Conservation (phyloP, 2,797 vertebrate genomes). For the Cephalopachus bancanus region DNA sequence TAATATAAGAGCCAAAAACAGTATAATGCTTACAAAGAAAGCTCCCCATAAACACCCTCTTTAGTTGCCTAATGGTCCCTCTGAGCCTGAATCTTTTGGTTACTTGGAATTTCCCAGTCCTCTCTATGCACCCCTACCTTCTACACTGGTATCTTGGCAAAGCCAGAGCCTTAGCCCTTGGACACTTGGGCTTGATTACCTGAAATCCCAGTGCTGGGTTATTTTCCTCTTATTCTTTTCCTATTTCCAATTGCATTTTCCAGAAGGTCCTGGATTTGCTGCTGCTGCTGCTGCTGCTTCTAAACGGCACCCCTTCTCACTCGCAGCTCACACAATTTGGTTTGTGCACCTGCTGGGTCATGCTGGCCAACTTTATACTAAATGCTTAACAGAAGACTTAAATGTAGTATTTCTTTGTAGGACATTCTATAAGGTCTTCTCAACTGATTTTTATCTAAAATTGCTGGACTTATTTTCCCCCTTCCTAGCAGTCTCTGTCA, state of each 20-base stretch:
- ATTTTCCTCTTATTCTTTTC: neutral
- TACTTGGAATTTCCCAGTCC: neutral
- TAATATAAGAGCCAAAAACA: neutral
- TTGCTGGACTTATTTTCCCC: neutral
- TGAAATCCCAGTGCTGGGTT: neutral
- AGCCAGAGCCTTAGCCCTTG: neutral
- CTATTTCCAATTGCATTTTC: neutral
- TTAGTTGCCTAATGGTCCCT: neutral
- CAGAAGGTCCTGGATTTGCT: neutral
- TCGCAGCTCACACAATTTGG: neutral
- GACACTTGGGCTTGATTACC: neutral
- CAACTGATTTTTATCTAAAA: slow-evolving; percentile 59
- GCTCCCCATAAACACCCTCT: neutral
- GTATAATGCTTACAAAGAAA: neutral
- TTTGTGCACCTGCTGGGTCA: neutral
- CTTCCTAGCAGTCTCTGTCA: slow-evolving; percentile 17
- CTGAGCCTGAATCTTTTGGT: neutral
- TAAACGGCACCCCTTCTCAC: neutral
- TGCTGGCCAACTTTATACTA: slow-evolving; percentile 26
- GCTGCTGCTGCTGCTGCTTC: neutral
- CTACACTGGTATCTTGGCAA: neutral
- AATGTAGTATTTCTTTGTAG: slow-evolving; percentile 10
- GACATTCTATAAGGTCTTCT: neutral
- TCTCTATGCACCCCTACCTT: neutral
- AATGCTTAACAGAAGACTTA: slow-evolving; percentile 24